Conservation (phyloP, 2,888 invertebrate species). For the Geotrupes spiniger region DNA sequence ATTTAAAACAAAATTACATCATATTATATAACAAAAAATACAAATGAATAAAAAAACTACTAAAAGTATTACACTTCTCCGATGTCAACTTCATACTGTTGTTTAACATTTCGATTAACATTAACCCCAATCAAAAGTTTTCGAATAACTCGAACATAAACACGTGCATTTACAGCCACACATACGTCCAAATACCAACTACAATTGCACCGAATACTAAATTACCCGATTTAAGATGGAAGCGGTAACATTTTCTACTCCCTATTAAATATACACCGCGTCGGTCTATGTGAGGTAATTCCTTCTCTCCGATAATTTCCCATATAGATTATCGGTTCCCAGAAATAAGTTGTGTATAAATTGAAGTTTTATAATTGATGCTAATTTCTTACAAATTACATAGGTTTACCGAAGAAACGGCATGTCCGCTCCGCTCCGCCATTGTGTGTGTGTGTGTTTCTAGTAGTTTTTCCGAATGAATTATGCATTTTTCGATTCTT, state of each 20-base stretch:
- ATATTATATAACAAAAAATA: too few species aligned
- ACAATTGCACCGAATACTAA: conserved; percentile 11
- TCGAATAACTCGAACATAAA: too few species aligned
- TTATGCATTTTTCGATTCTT: conserved; percentile 5
- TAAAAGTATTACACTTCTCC: too few species aligned
- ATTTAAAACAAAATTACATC: too few species aligned
- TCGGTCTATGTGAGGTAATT: conserved; percentile 16
- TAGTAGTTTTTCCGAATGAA: conserved; percentile 1
- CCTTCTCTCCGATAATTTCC: conserved; percentile 17
- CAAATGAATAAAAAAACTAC: too few species aligned
- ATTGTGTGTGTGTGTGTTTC: conserved; percentile 2
- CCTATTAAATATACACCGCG: conserved; percentile 1
- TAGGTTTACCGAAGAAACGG: conserved; percentile 1
- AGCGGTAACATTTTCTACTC: conserved; percentile 13
- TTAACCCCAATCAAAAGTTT: too few species aligned
- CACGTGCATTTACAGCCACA: too few species aligned
- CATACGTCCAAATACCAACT: too few species aligned
- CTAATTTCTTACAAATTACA: conserved; percentile 23
- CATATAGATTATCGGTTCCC: conserved; percentile 21
- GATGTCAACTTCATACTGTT: too few species aligned
- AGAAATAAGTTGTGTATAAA: conserved; percentile 23
- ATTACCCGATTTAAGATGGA: conserved; percentile 13
- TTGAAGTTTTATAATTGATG: conserved; percentile 27
- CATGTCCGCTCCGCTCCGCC: background rate
- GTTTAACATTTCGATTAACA: too few species aligned